These are phyloP conservation scores for Drosophila ustulata DNA, from an alignment of 2,888 invertebrate genomes.

Conservation along the genomic window DNA sequence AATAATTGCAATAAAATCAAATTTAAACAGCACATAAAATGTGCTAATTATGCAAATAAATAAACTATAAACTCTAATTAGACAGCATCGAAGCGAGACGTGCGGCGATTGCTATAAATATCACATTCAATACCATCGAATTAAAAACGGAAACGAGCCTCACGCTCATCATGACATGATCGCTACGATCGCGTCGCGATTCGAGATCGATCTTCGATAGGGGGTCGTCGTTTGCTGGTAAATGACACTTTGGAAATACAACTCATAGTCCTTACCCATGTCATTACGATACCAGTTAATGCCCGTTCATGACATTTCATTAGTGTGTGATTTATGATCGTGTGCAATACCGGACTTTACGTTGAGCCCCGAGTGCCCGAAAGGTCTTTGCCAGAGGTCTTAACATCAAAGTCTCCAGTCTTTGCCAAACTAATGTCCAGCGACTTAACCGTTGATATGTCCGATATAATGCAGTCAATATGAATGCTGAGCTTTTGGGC, in stretches of 20 bases:
- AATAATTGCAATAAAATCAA: slow-evolving; percentile 76
- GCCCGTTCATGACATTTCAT: neutral
- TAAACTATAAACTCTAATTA: slow-evolving; percentile 81
- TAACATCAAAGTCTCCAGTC: slow-evolving; percentile 25
- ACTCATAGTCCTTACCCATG: slow-evolving; percentile 7
- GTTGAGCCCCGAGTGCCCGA: slow-evolving; percentile 3
- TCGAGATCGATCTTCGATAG: neutral
- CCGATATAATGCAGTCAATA: slow-evolving; percentile 32
- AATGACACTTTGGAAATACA: slow-evolving; percentile 15
- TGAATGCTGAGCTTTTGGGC: slow-evolving; percentile 41
- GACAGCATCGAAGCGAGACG: slow-evolving; percentile 69
- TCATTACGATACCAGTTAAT: slow-evolving; percentile 26
- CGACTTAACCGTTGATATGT: slow-evolving; percentile 4
- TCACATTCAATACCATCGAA: slow-evolving; percentile 28
- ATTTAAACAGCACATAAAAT: slow-evolving; percentile 76
- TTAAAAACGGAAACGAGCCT: slow-evolving; percentile 31
- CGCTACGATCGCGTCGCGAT: neutral
- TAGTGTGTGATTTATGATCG: slow-evolving; percentile 11
- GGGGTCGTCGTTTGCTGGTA: slow-evolving; percentile 27
- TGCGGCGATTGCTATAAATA: slow-evolving; percentile 40
- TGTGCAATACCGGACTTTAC: slow-evolving; percentile 8
- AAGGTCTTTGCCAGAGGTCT: slow-evolving; percentile 28
- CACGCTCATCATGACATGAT: slow-evolving; percentile 8
- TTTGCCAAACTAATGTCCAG: slow-evolving; percentile 24
- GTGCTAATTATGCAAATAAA: slow-evolving; percentile 75